phyloP scores from a whole-genome alignment of 2,888 invertebrate genomes.

The Spodoptera littoralis region DNA sequence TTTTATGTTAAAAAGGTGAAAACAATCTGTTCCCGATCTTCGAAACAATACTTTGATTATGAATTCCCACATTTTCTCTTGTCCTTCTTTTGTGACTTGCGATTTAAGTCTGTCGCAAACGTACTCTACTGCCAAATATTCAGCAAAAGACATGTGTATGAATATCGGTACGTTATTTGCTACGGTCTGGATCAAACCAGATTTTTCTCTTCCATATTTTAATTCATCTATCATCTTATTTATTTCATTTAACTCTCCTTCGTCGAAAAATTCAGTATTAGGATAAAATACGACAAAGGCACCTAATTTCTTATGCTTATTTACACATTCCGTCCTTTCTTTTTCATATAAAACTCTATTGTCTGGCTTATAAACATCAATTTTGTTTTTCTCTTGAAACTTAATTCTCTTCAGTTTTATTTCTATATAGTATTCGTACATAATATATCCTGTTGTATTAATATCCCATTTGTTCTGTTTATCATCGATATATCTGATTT shows the following conservation, averaged over 20 bases:
- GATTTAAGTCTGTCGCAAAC: slow-evolving; percentile 1
- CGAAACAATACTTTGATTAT: slow-evolving; percentile 1
- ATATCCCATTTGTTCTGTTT: slow-evolving; percentile 8
- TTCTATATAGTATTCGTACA: slow-evolving; percentile 38
- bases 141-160: slow-evolving; percentile 12
- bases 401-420: slow-evolving; percentile 42
- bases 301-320: slow-evolving; percentile 37
- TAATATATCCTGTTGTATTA: slow-evolving; percentile 15
- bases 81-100: neutral
- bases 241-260: slow-evolving; percentile 2
- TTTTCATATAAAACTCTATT: slow-evolving; percentile 25
- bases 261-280: slow-evolving; percentile 1
- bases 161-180: slow-evolving; percentile 6
- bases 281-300: slow-evolving; percentile 26
- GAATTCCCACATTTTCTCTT: slow-evolving; percentile 4
- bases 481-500: neutral
- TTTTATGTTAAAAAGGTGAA: slow-evolving; percentile 6
- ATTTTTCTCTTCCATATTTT: slow-evolving; percentile 8
- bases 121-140: slow-evolving; percentile 12
- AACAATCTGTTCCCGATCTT: neutral
- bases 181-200: slow-evolving; percentile 10
- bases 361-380: slow-evolving; percentile 33
- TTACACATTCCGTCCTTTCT: slow-evolving; percentile 19
- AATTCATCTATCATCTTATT: neutral
- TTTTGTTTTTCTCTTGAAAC: slow-evolving; percentile 38